Percentiles rank a stretch among this genome's conserved stretches.
phyloP scores from a whole-genome alignment of 1,140 invertebrate species.

The Brachionus rubens region DNA sequence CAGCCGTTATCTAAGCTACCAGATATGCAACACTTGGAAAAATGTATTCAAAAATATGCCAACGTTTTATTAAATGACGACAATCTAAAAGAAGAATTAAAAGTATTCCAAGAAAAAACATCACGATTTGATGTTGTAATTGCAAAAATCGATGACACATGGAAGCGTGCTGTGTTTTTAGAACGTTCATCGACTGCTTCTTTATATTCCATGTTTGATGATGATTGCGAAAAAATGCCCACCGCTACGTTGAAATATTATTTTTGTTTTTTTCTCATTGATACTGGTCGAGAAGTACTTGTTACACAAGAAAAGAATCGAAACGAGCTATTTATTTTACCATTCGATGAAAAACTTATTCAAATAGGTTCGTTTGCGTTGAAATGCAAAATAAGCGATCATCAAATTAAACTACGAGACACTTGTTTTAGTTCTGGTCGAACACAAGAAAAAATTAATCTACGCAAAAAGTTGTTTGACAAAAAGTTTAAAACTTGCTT shows the following conservation, averaged over 20 bases:
- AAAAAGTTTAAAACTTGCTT: constrained; percentile 4
- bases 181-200: background rate
- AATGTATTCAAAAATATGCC: constrained; percentile 22
- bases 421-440: background rate
- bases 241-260: background rate
- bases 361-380: constrained; percentile 31
- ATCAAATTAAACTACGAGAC: constrained; percentile 32
- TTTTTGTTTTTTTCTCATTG: constrained; percentile 23
- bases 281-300: background rate
- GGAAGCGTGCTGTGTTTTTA: constrained; percentile 29
- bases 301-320: background rate
- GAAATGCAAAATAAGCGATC: constrained; percentile 35
- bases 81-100: background rate
- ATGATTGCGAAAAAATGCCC: background rate
- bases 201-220: background rate
- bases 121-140: constrained; percentile 1
- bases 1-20: background rate
- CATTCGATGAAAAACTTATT: constrained; percentile 23
- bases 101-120: background rate
- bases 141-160: background rate
- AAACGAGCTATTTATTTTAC: background rate
- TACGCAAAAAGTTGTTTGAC: background rate
- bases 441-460: background rate
- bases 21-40: constrained; percentile 13
- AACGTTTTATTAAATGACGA: background rate